Percentiles rank a stretch among this genome's conserved stretches.
Evolutionary conservation across 2,113 vertebrate species (phyloP).

Genomic region (Petrocephalus microphthalmus): DNA sequence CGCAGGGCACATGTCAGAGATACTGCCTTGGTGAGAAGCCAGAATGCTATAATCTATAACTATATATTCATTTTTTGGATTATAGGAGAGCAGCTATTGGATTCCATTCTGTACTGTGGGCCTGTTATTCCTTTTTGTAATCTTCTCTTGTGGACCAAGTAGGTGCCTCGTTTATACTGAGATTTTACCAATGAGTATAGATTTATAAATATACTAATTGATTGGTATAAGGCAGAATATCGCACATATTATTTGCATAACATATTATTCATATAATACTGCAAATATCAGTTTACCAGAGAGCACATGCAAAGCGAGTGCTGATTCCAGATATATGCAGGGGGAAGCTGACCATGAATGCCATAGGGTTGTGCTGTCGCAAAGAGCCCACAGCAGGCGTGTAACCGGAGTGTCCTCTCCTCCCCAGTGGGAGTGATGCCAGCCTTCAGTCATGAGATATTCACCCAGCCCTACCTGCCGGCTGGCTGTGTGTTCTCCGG

Average conservation of each 20-base stretch:
- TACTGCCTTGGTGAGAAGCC: not conserved
- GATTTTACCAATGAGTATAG: not conserved
- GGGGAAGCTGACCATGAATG: not conserved
- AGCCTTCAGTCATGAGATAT: constrained; percentile 51
- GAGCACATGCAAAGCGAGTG: not conserved
- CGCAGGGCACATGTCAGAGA: not conserved
- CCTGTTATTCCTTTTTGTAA: constrained; percentile 63
- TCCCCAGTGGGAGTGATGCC: constrained; percentile 38
- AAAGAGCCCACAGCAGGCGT: not conserved
- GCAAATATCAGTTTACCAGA: not conserved
- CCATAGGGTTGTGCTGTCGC: not conserved
- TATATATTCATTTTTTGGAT: not conserved
- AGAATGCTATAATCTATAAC: too few species aligned
- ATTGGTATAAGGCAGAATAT: not conserved
- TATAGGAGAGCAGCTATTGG: constrained; percentile 59
- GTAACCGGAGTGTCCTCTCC: not conserved
- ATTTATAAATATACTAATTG: not conserved
- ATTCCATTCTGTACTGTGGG: constrained; percentile 56
- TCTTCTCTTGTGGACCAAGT: constrained; percentile 71
- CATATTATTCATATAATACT: not conserved
- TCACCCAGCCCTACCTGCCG: constrained; percentile 54
- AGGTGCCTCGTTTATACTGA: constrained; percentile 24
- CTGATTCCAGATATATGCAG: not conserved
- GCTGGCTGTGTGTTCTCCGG: constrained; percentile 53
- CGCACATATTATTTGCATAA: not conserved